Conservation (phyloP, 2,888 invertebrate species). For the Napeogenes inachia region DNA sequence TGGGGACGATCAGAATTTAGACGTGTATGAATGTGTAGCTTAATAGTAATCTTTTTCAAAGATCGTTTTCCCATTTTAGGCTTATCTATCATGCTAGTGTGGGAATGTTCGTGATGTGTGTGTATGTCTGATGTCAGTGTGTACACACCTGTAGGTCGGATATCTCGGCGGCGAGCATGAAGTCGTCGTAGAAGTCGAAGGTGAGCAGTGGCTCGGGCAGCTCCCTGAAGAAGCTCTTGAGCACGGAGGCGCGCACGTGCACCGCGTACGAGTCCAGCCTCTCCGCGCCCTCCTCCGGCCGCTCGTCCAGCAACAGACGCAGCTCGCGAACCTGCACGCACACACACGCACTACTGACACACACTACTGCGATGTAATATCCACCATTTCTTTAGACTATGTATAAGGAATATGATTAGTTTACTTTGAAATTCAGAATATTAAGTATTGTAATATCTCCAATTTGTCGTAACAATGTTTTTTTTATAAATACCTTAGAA, state of each 20-base stretch:
- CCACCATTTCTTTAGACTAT: too few relatives aligned
- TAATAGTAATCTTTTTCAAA: too few relatives aligned
- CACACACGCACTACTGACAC: neutral
- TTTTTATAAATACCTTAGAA: constrained; percentile 76
- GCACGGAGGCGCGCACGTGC: constrained; percentile 92
- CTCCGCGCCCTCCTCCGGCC: constrained; percentile 81
- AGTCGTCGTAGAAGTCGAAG: constrained; percentile 96
- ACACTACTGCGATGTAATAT: neutral
- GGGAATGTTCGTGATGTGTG: neutral
- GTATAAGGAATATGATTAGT: too few relatives aligned
- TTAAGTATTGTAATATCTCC: too few relatives aligned
- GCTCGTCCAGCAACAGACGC: constrained; percentile 85
- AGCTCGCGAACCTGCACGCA: constrained; percentile 81
- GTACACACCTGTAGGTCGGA: constrained; percentile 75
- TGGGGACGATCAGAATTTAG: too few relatives aligned
- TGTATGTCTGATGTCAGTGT: neutral
- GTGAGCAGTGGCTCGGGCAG: constrained; percentile 95
- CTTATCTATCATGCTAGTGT: too few relatives aligned
- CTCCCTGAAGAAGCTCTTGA: constrained; percentile 93
- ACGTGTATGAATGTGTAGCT: too few relatives aligned
- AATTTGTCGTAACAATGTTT: neutral
- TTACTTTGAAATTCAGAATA: neutral
- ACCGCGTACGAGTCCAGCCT: constrained; percentile 89
- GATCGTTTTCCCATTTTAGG: too few relatives aligned
- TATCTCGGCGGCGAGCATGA: constrained; percentile 91